These are phyloP conservation scores for Garra rufa DNA, from an alignment of 2,113 vertebrate genomes.

Conservation along the genomic window DNA sequence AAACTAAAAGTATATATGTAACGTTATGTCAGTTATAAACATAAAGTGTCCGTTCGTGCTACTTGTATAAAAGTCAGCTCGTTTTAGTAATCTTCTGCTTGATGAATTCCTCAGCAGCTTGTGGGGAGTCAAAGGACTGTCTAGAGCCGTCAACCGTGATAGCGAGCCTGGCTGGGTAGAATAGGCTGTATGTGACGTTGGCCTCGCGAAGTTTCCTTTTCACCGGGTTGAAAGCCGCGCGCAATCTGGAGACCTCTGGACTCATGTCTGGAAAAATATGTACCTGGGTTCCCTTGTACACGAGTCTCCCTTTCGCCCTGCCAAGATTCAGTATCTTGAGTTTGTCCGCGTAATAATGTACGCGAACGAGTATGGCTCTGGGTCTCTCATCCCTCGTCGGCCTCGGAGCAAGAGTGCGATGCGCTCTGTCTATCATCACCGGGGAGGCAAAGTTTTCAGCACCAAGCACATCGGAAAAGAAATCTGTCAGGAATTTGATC, in stretches of 20 bases:
- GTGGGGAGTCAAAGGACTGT: neutral
- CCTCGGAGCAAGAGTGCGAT: slow-evolving; percentile 13
- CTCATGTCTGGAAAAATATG: slow-evolving; percentile 14
- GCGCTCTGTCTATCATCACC: slow-evolving; percentile 13
- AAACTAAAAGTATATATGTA: too few relatives aligned
- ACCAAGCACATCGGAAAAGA: slow-evolving; percentile 6
- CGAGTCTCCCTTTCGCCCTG: neutral
- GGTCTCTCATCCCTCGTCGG: neutral
- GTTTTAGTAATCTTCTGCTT: too few relatives aligned
- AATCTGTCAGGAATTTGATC: neutral
- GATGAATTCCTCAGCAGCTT: neutral
- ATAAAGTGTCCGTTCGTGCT: too few relatives aligned
- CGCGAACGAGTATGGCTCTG: neutral
- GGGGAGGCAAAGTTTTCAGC: slow-evolving; percentile 6
- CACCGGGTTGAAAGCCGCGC: neutral
- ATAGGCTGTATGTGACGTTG: neutral
- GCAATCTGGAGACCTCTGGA: neutral
- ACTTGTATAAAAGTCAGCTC: too few relatives aligned
- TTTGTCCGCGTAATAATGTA: slow-evolving; percentile 3
- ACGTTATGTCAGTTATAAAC: too few relatives aligned
- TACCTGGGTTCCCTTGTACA: neutral
- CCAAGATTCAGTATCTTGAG: neutral
- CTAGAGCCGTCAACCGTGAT: neutral
- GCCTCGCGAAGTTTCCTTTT: neutral
- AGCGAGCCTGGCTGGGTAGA: neutral